Conservation (phyloP, 1,140 invertebrate species). For the Lucilia cuprina region DNA sequence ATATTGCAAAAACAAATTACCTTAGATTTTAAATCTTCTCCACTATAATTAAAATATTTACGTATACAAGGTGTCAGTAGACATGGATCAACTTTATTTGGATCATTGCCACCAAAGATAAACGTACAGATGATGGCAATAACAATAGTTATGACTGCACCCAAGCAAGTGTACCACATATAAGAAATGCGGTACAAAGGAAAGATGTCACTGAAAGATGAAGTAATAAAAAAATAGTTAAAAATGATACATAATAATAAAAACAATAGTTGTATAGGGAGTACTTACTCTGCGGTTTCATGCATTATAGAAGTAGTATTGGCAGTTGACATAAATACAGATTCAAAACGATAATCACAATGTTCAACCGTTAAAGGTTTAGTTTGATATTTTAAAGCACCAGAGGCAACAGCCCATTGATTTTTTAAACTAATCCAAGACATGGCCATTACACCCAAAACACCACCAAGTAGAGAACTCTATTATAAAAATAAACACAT, state of each 20-base stretch:
- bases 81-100: slow-evolving; percentile 48
- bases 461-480: slow-evolving; percentile 77
- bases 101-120: slow-evolving; percentile 57
- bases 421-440: slow-evolving; percentile 84
- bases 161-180: slow-evolving; percentile 73
- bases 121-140: slow-evolving; percentile 64
- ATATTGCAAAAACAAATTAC: background rate
- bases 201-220: slow-evolving; percentile 64
- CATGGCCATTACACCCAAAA: slow-evolving; percentile 72
- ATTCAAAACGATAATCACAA: slow-evolving; percentile 70
- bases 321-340: background rate
- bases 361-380: slow-evolving; percentile 74
- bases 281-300: slow-evolving; percentile 42
- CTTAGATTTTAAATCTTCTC: background rate
- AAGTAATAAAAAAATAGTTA: background rate
- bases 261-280: background rate
- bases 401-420: slow-evolving; percentile 74
- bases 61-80: slow-evolving; percentile 57
- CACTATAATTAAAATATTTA: slow-evolving; percentile 46
- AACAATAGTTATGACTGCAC: slow-evolving; percentile 66
- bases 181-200: slow-evolving; percentile 72
- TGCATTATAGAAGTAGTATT: slow-evolving; percentile 32
- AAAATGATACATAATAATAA: slow-evolving; percentile 2
- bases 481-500: slow-evolving; percentile 53
- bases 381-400: slow-evolving; percentile 67